Evolutionary conservation across 1,140 invertebrate species (phyloP).

Genomic region (Vollenhovia emeryi): DNA sequence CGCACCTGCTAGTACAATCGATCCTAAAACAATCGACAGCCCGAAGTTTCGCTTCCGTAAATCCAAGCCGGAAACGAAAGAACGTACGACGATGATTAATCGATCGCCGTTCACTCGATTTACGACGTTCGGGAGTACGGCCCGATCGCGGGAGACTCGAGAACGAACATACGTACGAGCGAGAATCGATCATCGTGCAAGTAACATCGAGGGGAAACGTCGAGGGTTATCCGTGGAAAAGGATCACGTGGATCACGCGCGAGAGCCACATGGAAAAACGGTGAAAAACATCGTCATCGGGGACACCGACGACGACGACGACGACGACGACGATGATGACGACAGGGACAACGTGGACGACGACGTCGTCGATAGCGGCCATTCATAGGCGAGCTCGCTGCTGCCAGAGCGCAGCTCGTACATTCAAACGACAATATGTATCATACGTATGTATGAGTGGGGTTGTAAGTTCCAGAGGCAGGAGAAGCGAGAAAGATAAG

Average conservation of each 20-base stretch:
- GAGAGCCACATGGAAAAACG: constrained; percentile 37
- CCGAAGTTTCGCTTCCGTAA: constrained; percentile 24
- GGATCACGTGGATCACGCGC: constrained; percentile 24
- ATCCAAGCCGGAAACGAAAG: constrained; percentile 30
- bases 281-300: constrained; percentile 34
- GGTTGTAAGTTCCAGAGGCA: constrained; percentile 65
- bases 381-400: constrained; percentile 44
- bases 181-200: constrained; percentile 40
- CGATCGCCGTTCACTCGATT: constrained; percentile 43
- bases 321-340: constrained; percentile 16
- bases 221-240: constrained; percentile 44
- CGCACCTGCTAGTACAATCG: constrained; percentile 53
- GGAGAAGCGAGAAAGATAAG: constrained; percentile 79
- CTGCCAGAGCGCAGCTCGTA: constrained; percentile 50
- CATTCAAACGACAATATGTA: constrained; percentile 73
- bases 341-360: constrained; percentile 5
- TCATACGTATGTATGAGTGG: constrained; percentile 64
- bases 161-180: constrained; percentile 12
- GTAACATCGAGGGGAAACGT: constrained; percentile 25
- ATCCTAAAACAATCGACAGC: constrained; percentile 51
- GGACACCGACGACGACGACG: constrained; percentile 3
- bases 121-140: constrained; percentile 26
- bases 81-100: constrained; percentile 48
- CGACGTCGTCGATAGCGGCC: constrained; percentile 51
- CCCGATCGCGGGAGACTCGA: constrained; percentile 8